These are phyloP conservation scores for Diorhabda sublineata DNA, from an alignment of 1,140 invertebrate genomes.

Conservation along the genomic window DNA sequence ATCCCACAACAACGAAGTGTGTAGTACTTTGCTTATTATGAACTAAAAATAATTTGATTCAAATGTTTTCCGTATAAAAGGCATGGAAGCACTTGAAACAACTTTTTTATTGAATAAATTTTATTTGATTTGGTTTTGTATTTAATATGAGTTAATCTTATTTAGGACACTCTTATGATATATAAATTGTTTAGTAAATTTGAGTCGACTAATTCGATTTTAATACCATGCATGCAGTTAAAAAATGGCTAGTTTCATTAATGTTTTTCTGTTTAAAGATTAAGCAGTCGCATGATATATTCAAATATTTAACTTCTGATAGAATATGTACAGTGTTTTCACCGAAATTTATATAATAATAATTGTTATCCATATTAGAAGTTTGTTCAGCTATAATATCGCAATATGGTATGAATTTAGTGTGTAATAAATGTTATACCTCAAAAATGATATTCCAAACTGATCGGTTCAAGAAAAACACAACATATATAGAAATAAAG, in stretches of 20 bases:
- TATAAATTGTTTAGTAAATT: background rate
- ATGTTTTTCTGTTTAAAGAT: background rate
- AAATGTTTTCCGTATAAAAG: no score
- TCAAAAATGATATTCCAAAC: background rate
- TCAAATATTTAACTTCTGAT: conserved; percentile 21
- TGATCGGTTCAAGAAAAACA: no score
- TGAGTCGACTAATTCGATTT: background rate
- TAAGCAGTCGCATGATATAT: conserved; percentile 22
- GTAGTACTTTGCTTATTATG: no score
- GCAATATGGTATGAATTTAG: background rate
- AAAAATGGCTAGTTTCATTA: background rate
- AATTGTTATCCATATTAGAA: conserved; percentile 14
- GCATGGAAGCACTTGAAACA: no score
- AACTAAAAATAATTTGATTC: no score
- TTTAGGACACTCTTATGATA: background rate
- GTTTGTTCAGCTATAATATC: background rate
- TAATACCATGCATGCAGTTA: conserved; percentile 1
- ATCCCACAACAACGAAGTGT: no score
- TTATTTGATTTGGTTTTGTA: no score
- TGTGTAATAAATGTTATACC: background rate
- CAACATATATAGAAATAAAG: no score
- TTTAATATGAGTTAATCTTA: no score
- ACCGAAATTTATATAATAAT: conserved; percentile 8
- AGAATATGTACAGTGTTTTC: conserved; percentile 25
- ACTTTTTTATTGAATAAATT: no score